Evolutionary conservation across 2,113 vertebrate species (phyloP), one percentile per base, ranked within the genome.

Genomic region (Vicugna pacos): DNA sequence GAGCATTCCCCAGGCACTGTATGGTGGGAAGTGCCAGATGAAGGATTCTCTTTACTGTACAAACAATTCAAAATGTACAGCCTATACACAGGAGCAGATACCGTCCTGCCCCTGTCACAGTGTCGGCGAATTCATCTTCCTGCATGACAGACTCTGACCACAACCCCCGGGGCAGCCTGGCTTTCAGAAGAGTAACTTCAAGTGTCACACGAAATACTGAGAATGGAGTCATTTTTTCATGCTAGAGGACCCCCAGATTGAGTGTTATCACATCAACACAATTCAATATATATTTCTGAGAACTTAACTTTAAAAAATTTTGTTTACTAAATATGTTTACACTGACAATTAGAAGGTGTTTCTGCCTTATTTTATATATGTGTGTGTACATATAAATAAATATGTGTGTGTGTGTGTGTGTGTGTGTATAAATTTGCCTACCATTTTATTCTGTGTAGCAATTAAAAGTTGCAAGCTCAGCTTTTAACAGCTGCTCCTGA

Each of bases 401-500:
- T 1, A 69, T 56, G 12, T 30, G 70, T 7, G 38, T 11, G 6
- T 35, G n/a, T 56, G 6, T 35, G n/a, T 56, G 12, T 30, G 70
- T 7, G 42, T 28, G 6, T 35, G n/a, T 17, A 17, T 30, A 54
- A 42, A 75, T 64, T n/a, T 20, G 4, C 10, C 38, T 28, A 24
- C 58, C 11, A 73, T 89, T 95, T 81, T 81, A 79, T 65, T 84
- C 64, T 80, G 12, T 52, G 8, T 14, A 83, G 69, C 28, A 70
- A 26, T 26, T 46, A 13, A 92, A 93, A 90, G 38, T 87, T 83
- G 19, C 10, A 96, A 96, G 35, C 26, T 58, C 30, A 83, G 56
- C 14, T 83, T 94, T 89, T 84, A 81, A 46, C 11, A 58, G 38
- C 79, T 89, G 58, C 72, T 95, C 75, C 52, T 56, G n/a, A 92